A percentile compares a stretch with the other conserved stretches of the same genome.
These are phyloP conservation scores for Rhinogobio ventralis DNA, from an alignment of 2,797 vertebrate genomes.

Conservation along the genomic window DNA sequence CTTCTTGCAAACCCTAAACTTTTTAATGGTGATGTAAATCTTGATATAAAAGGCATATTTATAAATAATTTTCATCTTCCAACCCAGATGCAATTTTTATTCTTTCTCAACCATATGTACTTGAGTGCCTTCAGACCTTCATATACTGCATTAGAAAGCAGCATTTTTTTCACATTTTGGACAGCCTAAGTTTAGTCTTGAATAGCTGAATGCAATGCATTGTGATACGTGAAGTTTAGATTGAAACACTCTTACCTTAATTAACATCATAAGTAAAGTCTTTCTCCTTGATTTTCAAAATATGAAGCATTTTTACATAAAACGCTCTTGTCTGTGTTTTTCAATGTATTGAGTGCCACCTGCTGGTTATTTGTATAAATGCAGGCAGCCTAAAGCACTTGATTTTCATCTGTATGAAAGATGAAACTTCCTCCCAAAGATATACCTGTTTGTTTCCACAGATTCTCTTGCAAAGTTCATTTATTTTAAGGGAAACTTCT, in stretches of 20 bases:
- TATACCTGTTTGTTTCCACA: background rate
- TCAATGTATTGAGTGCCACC: slow-evolving; percentile 54
- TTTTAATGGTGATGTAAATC: background rate
- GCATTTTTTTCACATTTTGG: background rate
- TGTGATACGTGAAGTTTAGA: background rate
- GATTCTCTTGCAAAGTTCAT: background rate
- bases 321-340: background rate
- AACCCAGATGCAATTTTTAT: background rate
- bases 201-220: background rate
- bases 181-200: background rate
- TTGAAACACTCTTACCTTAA: background rate
- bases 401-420: background rate
- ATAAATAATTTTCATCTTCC: background rate
- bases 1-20: background rate
- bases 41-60: background rate
- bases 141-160: background rate
- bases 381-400: background rate
- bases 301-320: background rate
- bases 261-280: background rate
- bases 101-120: background rate
- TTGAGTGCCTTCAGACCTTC: background rate
- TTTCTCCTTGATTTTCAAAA: background rate
- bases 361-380: slow-evolving; percentile 48
- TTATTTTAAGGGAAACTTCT: background rate
- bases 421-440: background rate